Evolutionary conservation across 2,113 vertebrate species (phyloP), one percentile per base, ranked within the genome.

Genomic region (Spheniscus mendiculus): DNA sequence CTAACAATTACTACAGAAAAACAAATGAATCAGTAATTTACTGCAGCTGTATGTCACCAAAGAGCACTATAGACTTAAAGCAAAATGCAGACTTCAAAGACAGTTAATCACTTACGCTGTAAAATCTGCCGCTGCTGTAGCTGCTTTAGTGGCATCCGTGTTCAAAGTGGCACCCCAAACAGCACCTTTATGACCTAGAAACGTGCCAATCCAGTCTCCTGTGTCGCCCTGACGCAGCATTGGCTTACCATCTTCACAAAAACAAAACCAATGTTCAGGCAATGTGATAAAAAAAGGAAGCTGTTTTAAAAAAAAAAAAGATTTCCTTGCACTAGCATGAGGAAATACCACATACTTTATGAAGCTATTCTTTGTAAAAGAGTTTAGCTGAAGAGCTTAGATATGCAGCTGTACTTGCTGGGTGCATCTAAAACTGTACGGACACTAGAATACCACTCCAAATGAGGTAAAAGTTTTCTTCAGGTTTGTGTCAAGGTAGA

Each of bases 201-300:
- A 99, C 4, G 99, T 99, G 96, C 99, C 99, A 25, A 99, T 99
- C 99, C 99, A 99, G 98, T 99, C 99, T 97, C 99, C 99, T 62
- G 99, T 99, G 98, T 99, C 99, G 14, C 99, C 99, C 97, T 99
- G 99, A 95, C 99, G 99, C 96, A 99, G 98, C 99, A 99, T 99
- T 52, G 99, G 99, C 90, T 99, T 99, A 27, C 99, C 99, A 98
- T 99, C 99, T 99, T 95, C 50, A 94, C 69, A 90, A 71, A 49
- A 87, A 70, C 13, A 83, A 89, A 83, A 62, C 2, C 25, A 56
- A 13, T 1, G 19, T 17, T 93, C 50, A 90, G 26, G 7, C 25
- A 76, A 74, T 5, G 1, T 0, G 9, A 42, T 13, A 29, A 61
- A 50, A 47, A 52, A 62, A 74, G 3, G 4, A 44, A 82, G 6